phyloP scores from a whole-genome alignment of 2,113 vertebrate genomes.

The Gnathonemus echidnorhynchus region DNA sequence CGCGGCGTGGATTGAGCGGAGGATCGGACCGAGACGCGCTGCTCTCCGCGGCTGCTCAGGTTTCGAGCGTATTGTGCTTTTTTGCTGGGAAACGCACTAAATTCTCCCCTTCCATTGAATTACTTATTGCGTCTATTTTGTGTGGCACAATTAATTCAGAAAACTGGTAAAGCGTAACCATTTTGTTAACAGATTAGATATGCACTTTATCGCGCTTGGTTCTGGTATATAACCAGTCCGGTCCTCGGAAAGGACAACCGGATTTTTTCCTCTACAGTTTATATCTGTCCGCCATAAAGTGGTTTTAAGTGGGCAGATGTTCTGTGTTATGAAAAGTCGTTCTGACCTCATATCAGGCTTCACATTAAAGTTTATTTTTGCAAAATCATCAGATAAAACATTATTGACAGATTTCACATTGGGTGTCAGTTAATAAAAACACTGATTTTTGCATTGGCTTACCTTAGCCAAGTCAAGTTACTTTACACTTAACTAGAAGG shows the following conservation, averaged over 20 bases:
- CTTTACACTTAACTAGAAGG: background rate
- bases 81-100: background rate
- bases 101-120: background rate
- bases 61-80: background rate
- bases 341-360: background rate
- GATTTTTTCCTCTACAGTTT: background rate
- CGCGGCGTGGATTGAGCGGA: background rate
- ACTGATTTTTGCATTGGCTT: background rate
- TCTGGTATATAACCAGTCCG: background rate
- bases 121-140: background rate
- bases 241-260: background rate
- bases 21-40: background rate
- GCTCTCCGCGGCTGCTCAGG: background rate
- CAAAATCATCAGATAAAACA: background rate
- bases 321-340: background rate
- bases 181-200: background rate
- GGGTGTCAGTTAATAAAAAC: background rate
- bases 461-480: background rate
- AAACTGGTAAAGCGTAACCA: background rate
- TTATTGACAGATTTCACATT: background rate
- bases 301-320: constrained; percentile 2
- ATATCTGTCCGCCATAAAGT: background rate
- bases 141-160: background rate
- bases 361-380: background rate
- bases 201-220: background rate